Base-by-base conservation (phyloP, 2,888 invertebrate genomes). In the Clitarchus hookeri region DNA sequence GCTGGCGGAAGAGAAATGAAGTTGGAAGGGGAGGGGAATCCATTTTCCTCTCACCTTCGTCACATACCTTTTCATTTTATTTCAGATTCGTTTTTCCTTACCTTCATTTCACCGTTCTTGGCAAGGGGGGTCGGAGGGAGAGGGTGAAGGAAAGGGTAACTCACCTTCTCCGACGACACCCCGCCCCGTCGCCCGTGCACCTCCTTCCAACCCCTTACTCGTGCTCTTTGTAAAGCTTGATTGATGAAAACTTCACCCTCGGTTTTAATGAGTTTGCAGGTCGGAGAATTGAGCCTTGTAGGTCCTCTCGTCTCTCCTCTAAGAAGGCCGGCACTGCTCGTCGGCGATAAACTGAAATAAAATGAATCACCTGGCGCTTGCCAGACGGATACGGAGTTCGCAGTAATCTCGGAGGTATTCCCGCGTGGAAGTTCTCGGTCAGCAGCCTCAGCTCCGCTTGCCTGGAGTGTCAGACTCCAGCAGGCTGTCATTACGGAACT, bases 191-290 rank as follows among this genome's bases (percentile, higher is more conserved):
- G 19, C 65, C 65, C 65, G n/a, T 65, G 6, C 16, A 65, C 23
- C n/a, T 65, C 65, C 23, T 65, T 23, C 65, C 48, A 48, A 12
- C 48, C 48, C 48, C 65, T 65, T 19, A 6, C 65, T 16, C 65
- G 19, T 16, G 23, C 65, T 19, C 65, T 0, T 65, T 65, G 65
- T 6, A 65, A n/a, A 65, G 65, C 82, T 82, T 82, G 82, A 82
- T 82, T 82, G 82, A 82, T 82, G 82, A 82, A 82, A 82, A 82
- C 36, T 82, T 82, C 82, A 27, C 82, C 44, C 82, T 82, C 82
- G 44, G 27, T 27, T 82, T 82, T 82, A 82, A 82, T 82, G 82
- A 82, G 82, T 82, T 82, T 82, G 82, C 82, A 82, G 82, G 82
- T 82, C 12, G 44, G 82, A 44, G 82, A 27, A 82, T 82, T 82